Percentiles rank a stretch among this genome's conserved stretches.
These are phyloP conservation scores for Bos taurus DNA, from an alignment of 2,113 vertebrate species.

Conservation along the genomic window DNA sequence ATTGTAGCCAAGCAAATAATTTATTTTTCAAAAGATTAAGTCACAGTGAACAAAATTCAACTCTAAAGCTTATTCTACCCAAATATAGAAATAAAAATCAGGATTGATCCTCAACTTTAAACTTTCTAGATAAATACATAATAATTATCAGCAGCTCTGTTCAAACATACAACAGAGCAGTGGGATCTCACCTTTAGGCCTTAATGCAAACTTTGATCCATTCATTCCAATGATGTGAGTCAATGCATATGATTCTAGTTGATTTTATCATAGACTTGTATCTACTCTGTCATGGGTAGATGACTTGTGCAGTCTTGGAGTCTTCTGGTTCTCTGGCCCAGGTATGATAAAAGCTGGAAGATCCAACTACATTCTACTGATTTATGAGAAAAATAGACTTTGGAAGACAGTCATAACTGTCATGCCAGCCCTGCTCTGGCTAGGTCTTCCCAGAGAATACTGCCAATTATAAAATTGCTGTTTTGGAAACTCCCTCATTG, in stretches of 20 bases:
- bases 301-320: background rate
- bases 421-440: background rate
- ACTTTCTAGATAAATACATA: slow-evolving; percentile 7
- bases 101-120: background rate
- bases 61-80: slow-evolving; percentile 55
- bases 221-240: slow-evolving; percentile 53
- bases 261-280: background rate
- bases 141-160: background rate
- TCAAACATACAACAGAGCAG: background rate
- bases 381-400: background rate
- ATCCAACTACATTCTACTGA: background rate
- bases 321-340: slow-evolving; percentile 33
- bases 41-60: background rate
- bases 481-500: background rate
- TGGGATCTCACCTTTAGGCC: background rate
- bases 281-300: background rate
- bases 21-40: slow-evolving; percentile 47
- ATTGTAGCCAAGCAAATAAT: slow-evolving; percentile 54
- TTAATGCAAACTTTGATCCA: slow-evolving; percentile 41
- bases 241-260: slow-evolving; percentile 33
- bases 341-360: slow-evolving; percentile 65
- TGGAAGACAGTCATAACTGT: background rate
- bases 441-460: background rate
- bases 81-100: slow-evolving; percentile 63
- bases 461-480: background rate